phyloP scores from a whole-genome alignment of 2,888 invertebrate species.

The Chymomyza fuscimana region DNA sequence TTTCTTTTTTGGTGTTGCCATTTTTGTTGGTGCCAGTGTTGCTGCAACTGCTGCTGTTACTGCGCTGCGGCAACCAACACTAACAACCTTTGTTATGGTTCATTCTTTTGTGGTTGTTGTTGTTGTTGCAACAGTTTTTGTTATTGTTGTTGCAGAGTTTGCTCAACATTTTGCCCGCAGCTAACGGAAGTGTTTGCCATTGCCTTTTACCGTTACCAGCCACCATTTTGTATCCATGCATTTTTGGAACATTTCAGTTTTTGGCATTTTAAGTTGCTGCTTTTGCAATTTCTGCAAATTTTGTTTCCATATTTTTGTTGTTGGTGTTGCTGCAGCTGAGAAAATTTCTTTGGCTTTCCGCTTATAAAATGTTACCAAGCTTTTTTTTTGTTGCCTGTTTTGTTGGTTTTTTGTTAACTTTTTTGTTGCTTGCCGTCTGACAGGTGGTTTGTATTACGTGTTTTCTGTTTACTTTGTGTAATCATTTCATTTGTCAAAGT shows the following conservation, averaged over 20 bases:
- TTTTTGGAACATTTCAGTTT: constrained; percentile 48
- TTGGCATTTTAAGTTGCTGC: constrained; percentile 44
- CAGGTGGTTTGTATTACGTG: constrained; percentile 66
- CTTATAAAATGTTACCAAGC: constrained; percentile 59
- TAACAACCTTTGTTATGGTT: constrained; percentile 72
- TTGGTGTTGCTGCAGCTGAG: constrained; percentile 47
- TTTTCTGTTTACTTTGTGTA: constrained; percentile 65
- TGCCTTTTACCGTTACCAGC: constrained; percentile 62
- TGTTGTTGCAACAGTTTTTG: background rate
- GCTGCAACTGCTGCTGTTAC: constrained; percentile 21
- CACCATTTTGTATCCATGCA: constrained; percentile 67
- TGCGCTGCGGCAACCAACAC: constrained; percentile 37
- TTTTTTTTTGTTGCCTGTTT: constrained; percentile 32
- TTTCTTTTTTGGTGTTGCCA: constrained; percentile 20
- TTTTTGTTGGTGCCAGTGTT: constrained; percentile 42
- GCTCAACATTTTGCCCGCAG: constrained; percentile 64
- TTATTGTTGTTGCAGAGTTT: constrained; percentile 56
- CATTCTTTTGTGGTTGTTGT: constrained; percentile 4
- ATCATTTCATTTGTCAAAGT: constrained; percentile 72
- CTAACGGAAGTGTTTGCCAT: constrained; percentile 66
- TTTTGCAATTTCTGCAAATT: constrained; percentile 1
- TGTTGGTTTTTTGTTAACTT: constrained; percentile 26
- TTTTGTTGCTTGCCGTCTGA: constrained; percentile 49
- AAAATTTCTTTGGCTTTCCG: constrained; percentile 69
- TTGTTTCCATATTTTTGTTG: constrained; percentile 14